These are phyloP conservation scores for Metalampra italica DNA, from an alignment of 2,888 invertebrate genomes.

Conservation along the genomic window DNA sequence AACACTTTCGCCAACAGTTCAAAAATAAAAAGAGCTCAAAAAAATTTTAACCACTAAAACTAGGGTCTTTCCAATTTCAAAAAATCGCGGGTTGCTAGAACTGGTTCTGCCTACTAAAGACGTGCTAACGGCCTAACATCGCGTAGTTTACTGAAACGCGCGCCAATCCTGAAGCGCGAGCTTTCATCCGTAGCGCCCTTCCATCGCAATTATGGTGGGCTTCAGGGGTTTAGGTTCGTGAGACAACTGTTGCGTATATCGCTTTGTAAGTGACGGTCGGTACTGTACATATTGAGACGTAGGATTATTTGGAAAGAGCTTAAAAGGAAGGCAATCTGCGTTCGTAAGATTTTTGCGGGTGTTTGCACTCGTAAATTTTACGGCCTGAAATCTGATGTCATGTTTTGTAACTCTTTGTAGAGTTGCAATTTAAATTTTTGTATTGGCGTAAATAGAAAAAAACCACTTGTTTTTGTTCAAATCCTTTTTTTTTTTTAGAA, in stretches of 20 bases:
- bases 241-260: not conserved
- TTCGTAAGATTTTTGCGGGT: not conserved
- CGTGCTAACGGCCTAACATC: not conserved
- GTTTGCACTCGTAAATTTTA: too few species aligned
- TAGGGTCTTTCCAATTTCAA: not conserved
- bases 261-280: not conserved
- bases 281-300: not conserved
- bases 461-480: too few species aligned
- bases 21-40: not conserved
- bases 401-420: too few species aligned
- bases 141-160: not conserved
- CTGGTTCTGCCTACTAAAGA: not conserved
- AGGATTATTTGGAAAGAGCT: not conserved
- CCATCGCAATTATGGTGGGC: not conserved
- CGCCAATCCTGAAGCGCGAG: not conserved
- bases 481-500: too few species aligned
- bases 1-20: not conserved
- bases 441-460: too few species aligned
- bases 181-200: not conserved
- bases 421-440: too few species aligned
- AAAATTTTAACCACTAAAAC: not conserved
- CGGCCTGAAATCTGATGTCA: too few species aligned
- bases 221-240: not conserved
- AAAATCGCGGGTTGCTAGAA: not conserved
- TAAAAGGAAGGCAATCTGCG: not conserved